Evolutionary conservation across 2,113 vertebrate genomes (phyloP), one percentile per base, ranked within the genome.

Genomic region (Poeciliopsis turrubarensis): DNA sequence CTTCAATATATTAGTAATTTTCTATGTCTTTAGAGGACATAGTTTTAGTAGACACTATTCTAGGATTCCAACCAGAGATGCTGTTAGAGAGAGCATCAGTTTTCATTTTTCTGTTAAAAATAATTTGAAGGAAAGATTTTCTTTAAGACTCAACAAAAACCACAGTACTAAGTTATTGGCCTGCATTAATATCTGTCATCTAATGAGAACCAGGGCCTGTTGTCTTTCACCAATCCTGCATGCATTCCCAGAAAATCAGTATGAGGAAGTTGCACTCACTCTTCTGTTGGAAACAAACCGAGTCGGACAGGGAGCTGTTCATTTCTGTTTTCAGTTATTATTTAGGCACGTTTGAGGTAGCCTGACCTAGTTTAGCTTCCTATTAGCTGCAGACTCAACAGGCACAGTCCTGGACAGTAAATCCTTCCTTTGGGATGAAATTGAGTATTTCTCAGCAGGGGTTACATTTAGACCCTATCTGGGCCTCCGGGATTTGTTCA

Each of bases 341-440:
- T 89, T 84, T 77, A 68, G 79, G 76, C 78, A 57, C 64, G 67
- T 71, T 83, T 84, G 89, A 72, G 89, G 84, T 80, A 77, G 77
- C 44, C 77, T 90, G 89, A 89, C 89, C 87, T 83, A 89, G 77
- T 82, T 77, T 75, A 63, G 82, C 68, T 73, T 70, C 80, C 87
- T 84, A 85, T 89, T 83, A 87, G 85, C 79, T 80, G 66, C 82
- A 86, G 78, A 83, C 87, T 80, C 70, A 70, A 66, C 51, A 82
- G 77, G 80, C 82, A 70, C 78, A 82, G 83, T 75, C 68, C 67
- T 68, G 78, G 78, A 80, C 85, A 86, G 72, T 86, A 89, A 90
- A 92, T 92, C 90, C 89, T 82, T 91, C 87, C 79, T 84, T 81
- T 86, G 87, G 88, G 90, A 91, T 86, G 87, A 80, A 88, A 84